Percentiles rank a stretch among this genome's conserved stretches.
These are phyloP conservation scores for Cryptotis parvus DNA, from an alignment of 2,113 vertebrate species.

Conservation along the genomic window DNA sequence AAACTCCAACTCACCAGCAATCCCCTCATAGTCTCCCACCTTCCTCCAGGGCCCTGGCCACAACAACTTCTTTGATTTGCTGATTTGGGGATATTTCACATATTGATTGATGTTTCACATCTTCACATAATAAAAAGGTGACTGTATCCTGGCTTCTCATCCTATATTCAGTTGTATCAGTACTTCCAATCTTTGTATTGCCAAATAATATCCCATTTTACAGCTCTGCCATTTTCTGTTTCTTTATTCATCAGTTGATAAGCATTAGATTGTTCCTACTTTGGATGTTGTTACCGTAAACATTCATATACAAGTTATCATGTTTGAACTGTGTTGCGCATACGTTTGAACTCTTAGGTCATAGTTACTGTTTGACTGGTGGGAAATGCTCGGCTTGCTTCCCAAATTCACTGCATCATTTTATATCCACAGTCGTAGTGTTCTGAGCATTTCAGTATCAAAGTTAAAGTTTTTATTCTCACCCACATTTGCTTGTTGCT, in stretches of 20 bases:
- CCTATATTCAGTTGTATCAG: not conserved
- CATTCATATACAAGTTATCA: not conserved
- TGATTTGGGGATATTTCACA: not conserved
- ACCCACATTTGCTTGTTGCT: not conserved
- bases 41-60: too few species aligned
- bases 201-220: not conserved
- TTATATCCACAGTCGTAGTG: not conserved
- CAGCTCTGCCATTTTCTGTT: too few species aligned
- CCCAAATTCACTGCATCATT: not conserved
- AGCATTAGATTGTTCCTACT: not conserved
- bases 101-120: not conserved
- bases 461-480: not conserved
- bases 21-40: not conserved
- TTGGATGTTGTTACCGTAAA: slow-evolving; percentile 37
- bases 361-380: slow-evolving; percentile 9
- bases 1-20: not conserved
- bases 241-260: not conserved
- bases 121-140: not conserved
- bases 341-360: not conserved
- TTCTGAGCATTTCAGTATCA: not conserved
- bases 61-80: not conserved
- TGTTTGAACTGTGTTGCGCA: not conserved
- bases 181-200: slow-evolving; percentile 16
- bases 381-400: not conserved
- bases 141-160: not conserved